phyloP scores from a whole-genome alignment of 2,113 vertebrate species.

The Neogale vison region DNA sequence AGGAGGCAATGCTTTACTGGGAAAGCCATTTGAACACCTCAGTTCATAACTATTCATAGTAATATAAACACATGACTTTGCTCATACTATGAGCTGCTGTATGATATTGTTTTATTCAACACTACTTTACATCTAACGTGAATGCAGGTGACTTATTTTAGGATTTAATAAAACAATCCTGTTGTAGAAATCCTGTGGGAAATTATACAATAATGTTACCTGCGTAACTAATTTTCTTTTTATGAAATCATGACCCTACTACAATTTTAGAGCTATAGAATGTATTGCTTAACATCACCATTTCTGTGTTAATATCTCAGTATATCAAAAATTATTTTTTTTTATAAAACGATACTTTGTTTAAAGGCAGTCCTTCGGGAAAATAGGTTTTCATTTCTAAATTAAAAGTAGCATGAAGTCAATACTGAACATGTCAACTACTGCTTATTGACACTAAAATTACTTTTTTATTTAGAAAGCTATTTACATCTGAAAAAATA shows the following conservation, averaged over 20 bases:
- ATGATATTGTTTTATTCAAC: constrained; percentile 73
- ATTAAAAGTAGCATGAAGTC: constrained; percentile 80
- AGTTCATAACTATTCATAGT: constrained; percentile 82
- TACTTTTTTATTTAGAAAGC: constrained; percentile 26
- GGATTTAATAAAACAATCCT: constrained; percentile 77
- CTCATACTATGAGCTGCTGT: constrained; percentile 69
- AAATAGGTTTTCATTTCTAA: constrained; percentile 81
- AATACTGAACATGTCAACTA: constrained; percentile 51
- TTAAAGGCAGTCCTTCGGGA: constrained; percentile 65
- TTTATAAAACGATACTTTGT: constrained; percentile 71
- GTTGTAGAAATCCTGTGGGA: constrained; percentile 79
- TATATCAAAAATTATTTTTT: constrained; percentile 79
- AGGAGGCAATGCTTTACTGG: constrained; percentile 77
- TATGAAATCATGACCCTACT: constrained; percentile 80
- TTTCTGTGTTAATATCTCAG: constrained; percentile 81
- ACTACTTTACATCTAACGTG: constrained; percentile 75
- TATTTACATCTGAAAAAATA: background rate
- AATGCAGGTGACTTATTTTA: constrained; percentile 80
- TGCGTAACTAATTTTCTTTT: constrained; percentile 83
- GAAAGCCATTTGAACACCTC: constrained; percentile 79
- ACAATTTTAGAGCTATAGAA: constrained; percentile 79
- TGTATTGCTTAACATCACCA: constrained; percentile 80
- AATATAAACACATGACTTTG: constrained; percentile 82
- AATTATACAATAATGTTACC: constrained; percentile 81
- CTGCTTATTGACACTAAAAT: constrained; percentile 64